These are phyloP conservation scores for Lithosia quadra DNA, from an alignment of 2,888 invertebrate species.

Conservation along the genomic window DNA sequence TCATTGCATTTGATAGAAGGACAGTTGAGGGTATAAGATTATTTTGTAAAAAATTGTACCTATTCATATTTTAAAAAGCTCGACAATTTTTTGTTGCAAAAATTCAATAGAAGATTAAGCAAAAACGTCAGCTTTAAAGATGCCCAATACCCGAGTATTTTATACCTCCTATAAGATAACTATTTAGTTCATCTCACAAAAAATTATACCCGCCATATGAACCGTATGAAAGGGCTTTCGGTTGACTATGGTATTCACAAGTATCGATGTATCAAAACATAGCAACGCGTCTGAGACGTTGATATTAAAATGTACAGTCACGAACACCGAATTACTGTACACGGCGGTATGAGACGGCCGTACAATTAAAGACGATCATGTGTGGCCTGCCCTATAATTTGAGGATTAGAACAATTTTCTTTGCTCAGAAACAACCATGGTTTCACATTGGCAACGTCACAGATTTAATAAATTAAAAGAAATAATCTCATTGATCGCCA, in stretches of 20 bases:
- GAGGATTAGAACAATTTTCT: constrained; percentile 38
- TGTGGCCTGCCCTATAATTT: constrained; percentile 55
- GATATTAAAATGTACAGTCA: constrained; percentile 81
- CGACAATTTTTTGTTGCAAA: not conserved
- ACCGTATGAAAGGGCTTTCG: not conserved
- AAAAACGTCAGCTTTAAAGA: not conserved
- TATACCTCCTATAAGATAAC: not conserved
- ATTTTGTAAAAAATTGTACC: not conserved
- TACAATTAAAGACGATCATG: constrained; percentile 53
- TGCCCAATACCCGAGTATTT: not conserved
- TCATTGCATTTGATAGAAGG: constrained; percentile 36
- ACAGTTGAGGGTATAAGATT: constrained; percentile 22
- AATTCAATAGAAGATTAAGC: not conserved
- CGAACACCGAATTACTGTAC: constrained; percentile 69
- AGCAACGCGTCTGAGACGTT: constrained; percentile 69
- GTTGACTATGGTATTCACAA: constrained; percentile 32
- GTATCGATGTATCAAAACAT: constrained; percentile 80
- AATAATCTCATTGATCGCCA: constrained; percentile 13
- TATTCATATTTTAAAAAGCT: not conserved
- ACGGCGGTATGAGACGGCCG: constrained; percentile 24
- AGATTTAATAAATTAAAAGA: constrained; percentile 40
- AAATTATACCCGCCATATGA: not conserved
- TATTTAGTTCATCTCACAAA: not conserved
- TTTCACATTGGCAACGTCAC: constrained; percentile 45
- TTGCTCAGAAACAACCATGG: constrained; percentile 28